Conservation (phyloP, 2,797 vertebrate species). For the Cuculus canorus region DNA sequence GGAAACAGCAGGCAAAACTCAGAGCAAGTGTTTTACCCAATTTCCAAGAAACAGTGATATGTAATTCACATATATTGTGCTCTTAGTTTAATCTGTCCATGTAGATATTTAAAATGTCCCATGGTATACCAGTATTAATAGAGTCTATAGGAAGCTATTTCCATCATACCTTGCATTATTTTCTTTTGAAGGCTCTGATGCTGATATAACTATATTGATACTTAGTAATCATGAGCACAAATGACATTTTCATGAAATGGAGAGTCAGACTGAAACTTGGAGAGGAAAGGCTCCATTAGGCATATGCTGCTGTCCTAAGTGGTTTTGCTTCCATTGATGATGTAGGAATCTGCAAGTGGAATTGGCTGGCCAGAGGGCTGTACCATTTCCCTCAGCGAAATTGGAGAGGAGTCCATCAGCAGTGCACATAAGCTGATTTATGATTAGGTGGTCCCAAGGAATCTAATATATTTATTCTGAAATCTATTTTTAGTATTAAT, state of each 20-base stretch:
- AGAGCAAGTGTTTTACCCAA: conserved; percentile 54
- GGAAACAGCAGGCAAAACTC: conserved; percentile 60
- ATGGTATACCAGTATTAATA: neutral
- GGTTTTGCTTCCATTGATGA: neutral
- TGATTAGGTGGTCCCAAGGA: neutral
- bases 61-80: conserved; percentile 29
- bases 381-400: neutral
- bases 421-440: neutral
- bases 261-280: neutral
- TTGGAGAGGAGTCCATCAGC: neutral
- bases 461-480: neutral
- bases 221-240: neutral
- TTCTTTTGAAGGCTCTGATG: neutral
- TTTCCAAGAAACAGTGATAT: conserved; percentile 57
- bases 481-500: neutral
- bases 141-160: conserved; percentile 9
- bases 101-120: neutral
- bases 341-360: neutral
- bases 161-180: neutral
- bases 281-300: neutral
- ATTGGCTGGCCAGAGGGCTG: neutral
- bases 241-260: neutral
- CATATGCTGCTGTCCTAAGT: neutral
- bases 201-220: neutral
- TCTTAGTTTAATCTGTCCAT: conserved; percentile 40